Percentiles rank a stretch among this genome's conserved stretches.
Evolutionary conservation across 1,140 invertebrate species (phyloP).

Genomic region (Drosophila pseudoananassae): DNA sequence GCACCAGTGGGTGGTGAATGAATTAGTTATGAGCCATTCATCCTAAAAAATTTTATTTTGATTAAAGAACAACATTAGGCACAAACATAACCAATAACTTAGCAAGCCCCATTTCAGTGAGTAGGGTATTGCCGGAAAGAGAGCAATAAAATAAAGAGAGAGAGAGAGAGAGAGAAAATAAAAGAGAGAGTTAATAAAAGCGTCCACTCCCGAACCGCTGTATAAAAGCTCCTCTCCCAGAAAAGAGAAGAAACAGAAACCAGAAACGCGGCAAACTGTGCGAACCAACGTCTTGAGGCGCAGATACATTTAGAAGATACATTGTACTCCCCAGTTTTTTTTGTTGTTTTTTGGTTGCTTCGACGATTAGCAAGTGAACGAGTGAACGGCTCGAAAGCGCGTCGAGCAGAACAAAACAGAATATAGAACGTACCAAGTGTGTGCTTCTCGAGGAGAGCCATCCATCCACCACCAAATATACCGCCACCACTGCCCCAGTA

Average conservation of each 20-base stretch:
- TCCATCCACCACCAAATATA: constrained; percentile 8
- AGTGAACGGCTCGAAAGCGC: constrained; percentile 24
- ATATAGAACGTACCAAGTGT: constrained; percentile 1
- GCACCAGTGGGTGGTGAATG: neutral
- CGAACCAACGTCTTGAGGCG: constrained; percentile 44
- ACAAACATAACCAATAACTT: neutral
- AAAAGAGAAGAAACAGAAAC: constrained; percentile 66
- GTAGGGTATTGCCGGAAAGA: constrained; percentile 9
- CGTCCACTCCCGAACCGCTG: constrained; percentile 28
- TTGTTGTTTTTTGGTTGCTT: constrained; percentile 61
- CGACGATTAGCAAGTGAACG: constrained; percentile 68
- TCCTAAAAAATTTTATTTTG: neutral
- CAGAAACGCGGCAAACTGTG: constrained; percentile 62
- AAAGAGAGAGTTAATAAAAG: too few relatives aligned
- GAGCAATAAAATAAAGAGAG: too few relatives aligned
- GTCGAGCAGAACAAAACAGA: constrained; percentile 16
- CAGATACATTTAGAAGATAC: constrained; percentile 46
- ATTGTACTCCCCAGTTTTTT: constrained; percentile 21
- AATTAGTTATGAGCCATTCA: neutral
- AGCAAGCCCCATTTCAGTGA: neutral
- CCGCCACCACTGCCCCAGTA: neutral
- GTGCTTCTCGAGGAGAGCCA: constrained; percentile 5
- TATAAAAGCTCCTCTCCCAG: constrained; percentile 61
- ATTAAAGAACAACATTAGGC: neutral
- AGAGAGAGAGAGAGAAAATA: too few relatives aligned